Evolutionary conservation across 2,888 invertebrate species (phyloP).

Genomic region (Troglohyphantes excavatus): DNA sequence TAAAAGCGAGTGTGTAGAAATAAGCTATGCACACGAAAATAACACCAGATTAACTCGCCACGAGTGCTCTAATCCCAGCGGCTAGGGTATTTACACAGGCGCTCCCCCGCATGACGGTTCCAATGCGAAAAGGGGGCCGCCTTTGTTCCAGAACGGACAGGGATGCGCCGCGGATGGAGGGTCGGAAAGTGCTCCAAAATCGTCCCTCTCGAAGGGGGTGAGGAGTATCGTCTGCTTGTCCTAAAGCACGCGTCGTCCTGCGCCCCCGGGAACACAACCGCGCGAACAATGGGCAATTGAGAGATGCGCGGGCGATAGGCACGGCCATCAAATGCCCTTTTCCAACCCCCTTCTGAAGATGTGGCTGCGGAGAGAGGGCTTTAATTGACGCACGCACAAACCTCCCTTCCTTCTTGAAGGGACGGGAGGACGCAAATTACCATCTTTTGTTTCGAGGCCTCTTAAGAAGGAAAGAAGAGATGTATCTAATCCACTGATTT

Average conservation of each 20-base stretch:
- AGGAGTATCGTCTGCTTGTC: conserved; percentile 16
- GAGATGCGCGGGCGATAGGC: conserved; percentile 62
- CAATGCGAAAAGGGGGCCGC: neutral
- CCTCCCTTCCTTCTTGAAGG: conserved; percentile 20
- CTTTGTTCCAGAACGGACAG: conserved; percentile 19
- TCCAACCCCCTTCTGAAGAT: no score
- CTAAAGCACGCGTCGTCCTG: conserved; percentile 45
- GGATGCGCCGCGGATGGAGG: conserved; percentile 3
- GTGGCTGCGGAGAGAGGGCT: conserved; percentile 17
- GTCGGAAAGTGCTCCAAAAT: conserved; percentile 17
- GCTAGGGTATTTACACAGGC: conserved; percentile 52
- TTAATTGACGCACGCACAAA: conserved; percentile 61
- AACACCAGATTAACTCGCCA: conserved; percentile 41
- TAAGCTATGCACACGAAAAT: conserved; percentile 47
- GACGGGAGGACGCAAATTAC: conserved; percentile 23
- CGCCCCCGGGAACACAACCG: neutral
- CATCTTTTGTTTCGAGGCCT: conserved; percentile 39
- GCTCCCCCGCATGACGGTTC: conserved; percentile 26
- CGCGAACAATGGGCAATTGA: neutral
- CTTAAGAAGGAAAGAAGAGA: no score
- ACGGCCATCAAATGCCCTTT: conserved; percentile 44
- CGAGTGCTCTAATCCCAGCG: conserved; percentile 30
- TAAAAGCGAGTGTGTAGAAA: conserved; percentile 6
- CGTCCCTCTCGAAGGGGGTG: neutral
- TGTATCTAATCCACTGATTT: no score